Base-by-base conservation (phyloP, 2,888 invertebrate genomes). In the Acholoe squamosa region DNA sequence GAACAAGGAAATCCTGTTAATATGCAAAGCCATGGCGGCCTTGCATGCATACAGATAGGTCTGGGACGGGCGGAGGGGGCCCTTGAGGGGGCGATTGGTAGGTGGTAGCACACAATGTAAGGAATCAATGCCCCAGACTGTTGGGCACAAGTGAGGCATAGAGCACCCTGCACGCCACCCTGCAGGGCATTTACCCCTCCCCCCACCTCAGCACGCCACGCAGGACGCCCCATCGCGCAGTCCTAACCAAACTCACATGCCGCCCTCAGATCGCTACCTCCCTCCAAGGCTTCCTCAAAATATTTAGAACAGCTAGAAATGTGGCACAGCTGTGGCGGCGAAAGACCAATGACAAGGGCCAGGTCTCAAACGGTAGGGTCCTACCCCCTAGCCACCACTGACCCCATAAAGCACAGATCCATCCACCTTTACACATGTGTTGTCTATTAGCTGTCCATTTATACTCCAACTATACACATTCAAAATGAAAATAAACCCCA, bases 191-290 rank as follows among this genome's bases (percentile, higher is more conserved):
- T 43, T 34, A n/a, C 80, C 80, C 43, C 34, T 34, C 33, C 77
- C 7, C 25, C 76, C 28, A 76, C 76, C 28, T 31, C 31, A 28
- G 52, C 54, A 22, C n/a, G 54, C 31, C 56, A 56, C 54, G 54
- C 86, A 5, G 54, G 86, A n/a, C 56, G 86, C 56, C 86, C 86
- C 86, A 54, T 28, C 56, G 33, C n/a, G 86, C 31, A n/a, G 14
- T 1, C 31, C 54, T 86, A 86, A 86, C 54, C 86, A n/a, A 54
- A 86, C 86, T 86, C 86, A 86, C n/a, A 86, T 86, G 86, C n/a
- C 19, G 10, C 86, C 54, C 52, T 52, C 52, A 56, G 31, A 86
- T 31, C 56, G 28, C 14, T 19, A 28, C 52, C 25, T 51, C 25
- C 25, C 86, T 54, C 28, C 54, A 33, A n/a, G 25, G 56, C 54